Evolutionary conservation across 2,113 vertebrate genomes (phyloP), one percentile per base, ranked within the genome.

Genomic region (Sinocyclocheilus maitianheensis): DNA sequence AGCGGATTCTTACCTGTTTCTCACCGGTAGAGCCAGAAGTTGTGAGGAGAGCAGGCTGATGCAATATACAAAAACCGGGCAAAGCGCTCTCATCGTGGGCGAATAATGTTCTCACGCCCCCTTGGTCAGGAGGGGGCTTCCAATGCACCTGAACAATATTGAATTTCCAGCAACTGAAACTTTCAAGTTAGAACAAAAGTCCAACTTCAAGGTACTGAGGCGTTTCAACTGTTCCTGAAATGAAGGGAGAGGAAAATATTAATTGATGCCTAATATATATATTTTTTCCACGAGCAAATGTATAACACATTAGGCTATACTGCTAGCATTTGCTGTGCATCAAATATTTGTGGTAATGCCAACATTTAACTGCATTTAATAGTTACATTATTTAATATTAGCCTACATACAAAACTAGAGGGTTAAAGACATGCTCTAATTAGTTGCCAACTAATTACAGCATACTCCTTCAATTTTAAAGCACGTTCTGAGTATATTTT

Each of bases 41-140:
- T 90, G 93, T 63, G 94, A 84, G 86, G 81, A 92, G 51, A 95
- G 63, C 86, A 95, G 93, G 95, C 94, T 95, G 94, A 96, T 93
- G 94, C 94, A 95, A 94, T 82, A 95, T 86, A 94, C 80, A 69
- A 89, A 87, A 0, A 95, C 89, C 89, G 87, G 91, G 85, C 94
- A 84, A 89, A 94, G 74, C 13, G 87, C 89, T 75, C 80, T 89
- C 95, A 96, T 96, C 93, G 92, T 90, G 87, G 91, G 88, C 77
- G 46, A 86, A 71, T 16, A 30, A 40, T 75, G 84, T 86, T 84
- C 75, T 87, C 65, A 80, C 91, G 88, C 91, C 88, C 90, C 85
- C 87, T 81, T 75, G 86, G 48, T 20, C 67, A 89, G 87, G 81
- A 88, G 89, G 90, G 78, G 88, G 90, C 63, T 85, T 86, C 24